Base-by-base conservation (phyloP, 2,888 invertebrate species). In the Cantharis rufa region DNA sequence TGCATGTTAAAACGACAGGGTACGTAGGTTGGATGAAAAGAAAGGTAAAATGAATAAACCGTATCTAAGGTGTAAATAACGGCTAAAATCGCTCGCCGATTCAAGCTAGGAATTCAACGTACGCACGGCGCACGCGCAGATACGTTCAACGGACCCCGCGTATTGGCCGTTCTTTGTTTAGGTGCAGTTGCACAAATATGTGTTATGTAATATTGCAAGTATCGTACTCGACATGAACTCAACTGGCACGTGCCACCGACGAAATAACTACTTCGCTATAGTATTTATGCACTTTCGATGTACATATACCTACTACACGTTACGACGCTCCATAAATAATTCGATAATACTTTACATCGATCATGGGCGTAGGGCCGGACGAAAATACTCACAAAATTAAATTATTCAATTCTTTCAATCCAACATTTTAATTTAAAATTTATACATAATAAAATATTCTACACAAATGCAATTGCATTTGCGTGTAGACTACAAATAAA, bases 71-170 rank as follows among this genome's bases (percentile, higher is more conserved):
- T 62, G 18, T 76, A 70, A 48, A 66, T 77, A 78, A 66, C 24
- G 89, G 88, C 89, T 88, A 89, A 89, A 88, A 78, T 83, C 83
- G 89, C 89, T 89, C 89, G 89, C 9, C 64, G 3, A 66, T 21
- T 21, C 18, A 9, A 66, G 7, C 9, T 24, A 64, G 21, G 82
- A 80, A 80, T 77, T 75, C 76, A 73, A 79, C 48, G 74, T 15
- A 69, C 71, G 66, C 71, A 81, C 81, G 80, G 82, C 82, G 81
- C 82, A 81, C 80, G 82, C 79, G 79, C 81, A 80, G 16, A 62
- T 68, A 48, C 72, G 77, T 75, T 80, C 80, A 80, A 74, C 80
- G 76, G 62, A 72, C 76, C 69, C 72, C 75, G 71, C 80, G 78
- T 81, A 82, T 81, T 80, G 82, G 81, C 83, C 79, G 83, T 84